phyloP scores from a whole-genome alignment of 2,113 vertebrate genomes.

The Corydoras sp. region DNA sequence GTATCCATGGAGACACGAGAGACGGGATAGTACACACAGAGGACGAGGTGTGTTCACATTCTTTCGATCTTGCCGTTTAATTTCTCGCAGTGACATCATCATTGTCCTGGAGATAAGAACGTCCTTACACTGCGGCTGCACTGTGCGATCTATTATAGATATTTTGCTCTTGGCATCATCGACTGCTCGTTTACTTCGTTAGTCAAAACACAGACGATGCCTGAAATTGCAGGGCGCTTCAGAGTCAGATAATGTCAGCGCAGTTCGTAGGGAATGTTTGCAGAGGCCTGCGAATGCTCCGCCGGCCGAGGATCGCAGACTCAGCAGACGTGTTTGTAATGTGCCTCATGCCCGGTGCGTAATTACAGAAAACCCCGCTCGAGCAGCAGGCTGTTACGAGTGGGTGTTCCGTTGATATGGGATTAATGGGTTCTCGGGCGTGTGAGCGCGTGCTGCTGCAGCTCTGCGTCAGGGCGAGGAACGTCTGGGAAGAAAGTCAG shows the following conservation, averaged over 20 bases:
- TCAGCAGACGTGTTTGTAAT: not conserved
- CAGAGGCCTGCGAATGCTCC: not conserved
- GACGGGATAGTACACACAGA: too few species aligned
- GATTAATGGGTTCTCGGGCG: too few species aligned
- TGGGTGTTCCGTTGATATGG: too few species aligned
- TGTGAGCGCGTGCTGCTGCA: too few species aligned
- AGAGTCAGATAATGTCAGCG: too few species aligned
- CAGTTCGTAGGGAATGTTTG: not conserved
- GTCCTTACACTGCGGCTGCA: slow-evolving; percentile 7
- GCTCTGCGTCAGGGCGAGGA: too few species aligned
- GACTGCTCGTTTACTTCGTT: slow-evolving; percentile 16
- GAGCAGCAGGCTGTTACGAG: not conserved
- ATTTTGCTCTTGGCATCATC: slow-evolving; percentile 16
- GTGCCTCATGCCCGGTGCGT: slow-evolving; percentile 3
- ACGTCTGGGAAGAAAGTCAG: too few species aligned
- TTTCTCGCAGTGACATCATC: slow-evolving; percentile 15
- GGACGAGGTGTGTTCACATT: not conserved
- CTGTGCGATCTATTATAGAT: slow-evolving; percentile 26
- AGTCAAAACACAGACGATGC: slow-evolving; percentile 40
- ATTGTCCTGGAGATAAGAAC: slow-evolving; percentile 14
- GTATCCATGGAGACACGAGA: too few species aligned
- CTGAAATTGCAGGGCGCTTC: not conserved
- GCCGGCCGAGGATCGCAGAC: not conserved
- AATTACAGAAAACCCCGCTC: slow-evolving; percentile 1
- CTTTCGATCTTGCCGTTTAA: not conserved